Conservation (phyloP, 1,140 invertebrate species). For the Habropoda laboriosa region DNA sequence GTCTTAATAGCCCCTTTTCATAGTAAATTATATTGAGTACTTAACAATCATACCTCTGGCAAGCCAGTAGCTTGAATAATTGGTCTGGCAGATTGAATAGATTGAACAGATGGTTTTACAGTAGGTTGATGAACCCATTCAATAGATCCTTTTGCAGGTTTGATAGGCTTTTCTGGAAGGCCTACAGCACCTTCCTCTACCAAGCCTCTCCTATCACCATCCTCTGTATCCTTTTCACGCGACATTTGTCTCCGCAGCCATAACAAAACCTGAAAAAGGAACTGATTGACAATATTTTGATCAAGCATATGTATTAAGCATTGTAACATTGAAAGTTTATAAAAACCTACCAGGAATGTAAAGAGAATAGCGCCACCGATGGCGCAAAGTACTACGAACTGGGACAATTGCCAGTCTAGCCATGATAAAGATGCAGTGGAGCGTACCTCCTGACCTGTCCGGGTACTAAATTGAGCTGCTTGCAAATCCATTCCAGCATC, state of each 20-base stretch:
- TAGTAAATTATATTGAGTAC: not conserved
- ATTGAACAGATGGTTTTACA: constrained; percentile 72
- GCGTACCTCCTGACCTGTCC: constrained; percentile 75
- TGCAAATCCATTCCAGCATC: constrained; percentile 82
- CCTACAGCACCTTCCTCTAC: constrained; percentile 78
- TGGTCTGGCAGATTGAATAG: constrained; percentile 58
- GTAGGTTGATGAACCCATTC: constrained; percentile 78
- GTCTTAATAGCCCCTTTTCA: not conserved
- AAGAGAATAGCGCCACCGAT: constrained; percentile 79
- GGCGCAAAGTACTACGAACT: constrained; percentile 79
- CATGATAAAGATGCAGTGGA: constrained; percentile 76
- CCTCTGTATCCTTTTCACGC: constrained; percentile 80
- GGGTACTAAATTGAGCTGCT: constrained; percentile 75
- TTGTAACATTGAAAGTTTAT: not conserved
- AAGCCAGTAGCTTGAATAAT: constrained; percentile 62
- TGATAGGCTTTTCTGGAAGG: constrained; percentile 68
- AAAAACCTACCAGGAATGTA: constrained; percentile 77
- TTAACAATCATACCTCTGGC: constrained; percentile 67
- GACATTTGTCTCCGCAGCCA: constrained; percentile 82
- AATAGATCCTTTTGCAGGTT: constrained; percentile 68
- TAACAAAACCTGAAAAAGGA: constrained; percentile 76
- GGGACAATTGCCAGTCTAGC: constrained; percentile 79
- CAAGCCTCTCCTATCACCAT: constrained; percentile 78
- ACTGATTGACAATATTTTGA: not conserved
- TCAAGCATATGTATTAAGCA: too few relatives aligned